A percentile compares a stretch with the other conserved stretches of the same genome.
Conservation (phyloP, 2,113 vertebrate species). For the Phodopus roborovskii region DNA sequence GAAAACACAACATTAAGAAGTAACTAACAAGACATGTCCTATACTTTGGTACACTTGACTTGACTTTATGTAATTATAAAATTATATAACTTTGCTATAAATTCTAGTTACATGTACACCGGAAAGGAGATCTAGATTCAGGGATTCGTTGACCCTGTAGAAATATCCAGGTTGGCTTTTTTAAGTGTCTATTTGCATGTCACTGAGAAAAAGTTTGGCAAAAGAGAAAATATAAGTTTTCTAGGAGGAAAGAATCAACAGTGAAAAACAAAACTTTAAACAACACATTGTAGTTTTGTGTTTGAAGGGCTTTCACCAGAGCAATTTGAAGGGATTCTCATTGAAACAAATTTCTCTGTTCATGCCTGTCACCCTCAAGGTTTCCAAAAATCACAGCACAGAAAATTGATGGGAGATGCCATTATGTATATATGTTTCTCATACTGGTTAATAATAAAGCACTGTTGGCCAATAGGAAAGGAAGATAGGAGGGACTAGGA, state of each 20-base stretch:
- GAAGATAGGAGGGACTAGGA: no score
- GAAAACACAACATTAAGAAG: not conserved
- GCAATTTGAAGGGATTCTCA: not conserved
- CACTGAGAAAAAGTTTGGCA: not conserved
- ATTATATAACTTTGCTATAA: not conserved
- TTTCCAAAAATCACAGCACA: conserved; percentile 39
- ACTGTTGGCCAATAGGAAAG: no score
- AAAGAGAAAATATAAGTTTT: not conserved
- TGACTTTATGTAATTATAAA: conserved; percentile 10
- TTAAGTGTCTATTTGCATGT: not conserved
- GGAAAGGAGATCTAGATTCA: not conserved
- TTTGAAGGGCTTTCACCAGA: conserved; percentile 24
- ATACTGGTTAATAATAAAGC: no score
- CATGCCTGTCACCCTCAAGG: not conserved
- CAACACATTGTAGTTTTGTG: not conserved
- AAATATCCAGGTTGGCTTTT: conserved; percentile 12
- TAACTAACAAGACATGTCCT: not conserved
- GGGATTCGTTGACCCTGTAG: not conserved
- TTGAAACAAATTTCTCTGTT: not conserved
- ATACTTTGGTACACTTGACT: not conserved
- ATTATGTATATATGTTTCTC: no score
- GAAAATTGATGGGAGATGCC: no score
- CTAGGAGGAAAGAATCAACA: not conserved
- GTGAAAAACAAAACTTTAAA: conserved; percentile 25
- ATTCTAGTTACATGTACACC: not conserved